Evolutionary conservation across 2,113 vertebrate genomes (phyloP).

Genomic region (Cyphomyrus plagiostoma): DNA sequence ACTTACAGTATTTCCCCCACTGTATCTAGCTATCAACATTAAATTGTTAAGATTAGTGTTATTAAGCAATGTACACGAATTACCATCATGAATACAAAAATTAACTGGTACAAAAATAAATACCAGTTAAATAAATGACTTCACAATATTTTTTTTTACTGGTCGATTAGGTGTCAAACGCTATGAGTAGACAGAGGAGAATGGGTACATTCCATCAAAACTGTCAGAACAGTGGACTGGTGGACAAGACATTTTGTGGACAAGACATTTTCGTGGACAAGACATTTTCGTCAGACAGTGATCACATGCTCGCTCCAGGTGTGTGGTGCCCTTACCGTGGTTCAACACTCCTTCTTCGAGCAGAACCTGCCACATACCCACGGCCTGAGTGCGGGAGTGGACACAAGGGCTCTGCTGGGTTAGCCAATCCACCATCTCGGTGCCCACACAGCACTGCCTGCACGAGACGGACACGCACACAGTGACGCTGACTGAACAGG

Average conservation of each 20-base stretch:
- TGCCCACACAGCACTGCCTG: constrained; percentile 93
- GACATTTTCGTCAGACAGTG: not conserved
- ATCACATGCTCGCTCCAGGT: not conserved
- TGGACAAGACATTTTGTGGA: too few relatives aligned
- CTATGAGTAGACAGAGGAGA: not conserved
- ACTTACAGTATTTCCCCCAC: too few relatives aligned
- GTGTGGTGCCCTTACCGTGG: constrained; percentile 69
- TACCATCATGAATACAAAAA: not conserved
- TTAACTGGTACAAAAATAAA: not conserved
- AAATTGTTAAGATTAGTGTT: not conserved
- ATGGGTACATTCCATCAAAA: not conserved
- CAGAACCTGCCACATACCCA: constrained; percentile 97
- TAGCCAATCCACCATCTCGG: constrained; percentile 94
- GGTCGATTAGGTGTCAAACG: not conserved
- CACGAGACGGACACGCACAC: not conserved
- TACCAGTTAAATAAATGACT: not conserved
- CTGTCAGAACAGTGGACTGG: not conserved
- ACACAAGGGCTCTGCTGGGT: constrained; percentile 85
- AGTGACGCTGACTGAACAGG: not conserved
- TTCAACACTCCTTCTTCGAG: constrained; percentile 91
- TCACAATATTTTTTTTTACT: not conserved
- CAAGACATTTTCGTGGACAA: not conserved
- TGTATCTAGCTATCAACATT: not conserved
- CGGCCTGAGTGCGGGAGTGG: constrained; percentile 84
- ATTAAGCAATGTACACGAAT: not conserved